Conservation (phyloP, 1,140 invertebrate species). For the Drosophila ambigua region DNA sequence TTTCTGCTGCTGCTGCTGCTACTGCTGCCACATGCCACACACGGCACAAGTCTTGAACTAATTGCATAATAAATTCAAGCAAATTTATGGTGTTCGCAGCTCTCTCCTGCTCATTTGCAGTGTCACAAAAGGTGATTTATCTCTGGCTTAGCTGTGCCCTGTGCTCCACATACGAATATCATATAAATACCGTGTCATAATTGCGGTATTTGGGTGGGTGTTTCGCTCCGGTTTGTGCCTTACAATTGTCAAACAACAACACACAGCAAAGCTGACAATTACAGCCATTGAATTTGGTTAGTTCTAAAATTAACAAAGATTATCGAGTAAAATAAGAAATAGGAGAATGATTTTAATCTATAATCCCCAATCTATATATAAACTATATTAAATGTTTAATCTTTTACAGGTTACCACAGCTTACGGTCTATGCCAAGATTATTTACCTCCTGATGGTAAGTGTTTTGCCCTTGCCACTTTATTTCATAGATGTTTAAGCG, state of each 20-base stretch:
- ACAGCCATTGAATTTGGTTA: not conserved
- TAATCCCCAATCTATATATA: not conserved
- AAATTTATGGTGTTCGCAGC: conserved; percentile 57
- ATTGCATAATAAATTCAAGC: conserved; percentile 78
- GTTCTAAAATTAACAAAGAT: too few relatives aligned
- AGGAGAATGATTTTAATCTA: too few relatives aligned
- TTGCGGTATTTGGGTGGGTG: conserved; percentile 27
- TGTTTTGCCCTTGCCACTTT: conserved; percentile 34
- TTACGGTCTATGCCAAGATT: conserved; percentile 93
- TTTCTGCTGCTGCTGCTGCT: not conserved
- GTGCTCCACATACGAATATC: conserved; percentile 41
- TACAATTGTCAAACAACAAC: conserved; percentile 18
- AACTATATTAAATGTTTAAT: not conserved
- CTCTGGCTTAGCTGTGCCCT: conserved; percentile 22
- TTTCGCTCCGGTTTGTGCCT: conserved; percentile 17
- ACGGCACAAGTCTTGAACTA: conserved; percentile 56
- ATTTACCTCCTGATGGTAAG: conserved; percentile 93
- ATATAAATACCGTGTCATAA: conserved; percentile 33
- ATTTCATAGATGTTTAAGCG: not conserved
- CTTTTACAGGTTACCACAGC: conserved; percentile 91
- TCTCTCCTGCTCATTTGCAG: conserved; percentile 52
- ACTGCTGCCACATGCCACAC: conserved; percentile 7
- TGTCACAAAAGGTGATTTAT: conserved; percentile 66
- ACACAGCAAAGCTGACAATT: not conserved
- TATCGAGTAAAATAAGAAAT: too few relatives aligned